Conservation (phyloP, 2,888 invertebrate genomes). For the Phymatocera aterrima region DNA sequence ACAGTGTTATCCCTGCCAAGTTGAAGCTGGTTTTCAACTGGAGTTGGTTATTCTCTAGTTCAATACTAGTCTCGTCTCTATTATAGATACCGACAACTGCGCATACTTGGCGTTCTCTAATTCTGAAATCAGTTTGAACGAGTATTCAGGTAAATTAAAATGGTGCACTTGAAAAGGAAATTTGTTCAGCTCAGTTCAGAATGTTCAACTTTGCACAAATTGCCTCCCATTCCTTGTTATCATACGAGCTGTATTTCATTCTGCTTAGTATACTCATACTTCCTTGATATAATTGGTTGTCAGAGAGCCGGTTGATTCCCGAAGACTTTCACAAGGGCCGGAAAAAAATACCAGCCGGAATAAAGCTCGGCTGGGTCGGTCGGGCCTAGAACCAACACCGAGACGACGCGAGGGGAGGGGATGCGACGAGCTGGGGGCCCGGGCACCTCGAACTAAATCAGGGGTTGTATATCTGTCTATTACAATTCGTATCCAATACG, state of each 20-base stretch:
- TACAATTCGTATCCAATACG: conserved; percentile 66
- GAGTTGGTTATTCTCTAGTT: too few relatives aligned
- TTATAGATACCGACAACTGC: too few relatives aligned
- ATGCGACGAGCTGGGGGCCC: too few relatives aligned
- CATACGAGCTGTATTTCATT: not conserved
- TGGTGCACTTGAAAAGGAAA: too few relatives aligned
- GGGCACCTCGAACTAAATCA: conserved; percentile 61
- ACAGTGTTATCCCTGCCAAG: too few relatives aligned
- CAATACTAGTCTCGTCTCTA: too few relatives aligned
- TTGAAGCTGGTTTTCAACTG: too few relatives aligned
- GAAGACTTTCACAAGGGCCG: conserved; percentile 1
- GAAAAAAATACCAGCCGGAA: not conserved
- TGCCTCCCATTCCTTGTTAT: not conserved
- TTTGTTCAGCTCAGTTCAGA: too few relatives aligned
- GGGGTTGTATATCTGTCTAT: conserved; percentile 64
- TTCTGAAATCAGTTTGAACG: too few relatives aligned
- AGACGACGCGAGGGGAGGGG: too few relatives aligned
- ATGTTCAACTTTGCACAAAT: not conserved
- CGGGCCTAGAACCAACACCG: not conserved
- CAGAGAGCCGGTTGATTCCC: conserved; percentile 42
- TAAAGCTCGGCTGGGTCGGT: not conserved
- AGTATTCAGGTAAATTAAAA: too few relatives aligned
- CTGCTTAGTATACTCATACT: conserved; percentile 41
- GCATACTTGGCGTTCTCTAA: too few relatives aligned
- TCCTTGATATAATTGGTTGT: conserved; percentile 61